Base-by-base conservation (phyloP, 1,140 invertebrate species). In the Lysiphlebus fabarum region DNA sequence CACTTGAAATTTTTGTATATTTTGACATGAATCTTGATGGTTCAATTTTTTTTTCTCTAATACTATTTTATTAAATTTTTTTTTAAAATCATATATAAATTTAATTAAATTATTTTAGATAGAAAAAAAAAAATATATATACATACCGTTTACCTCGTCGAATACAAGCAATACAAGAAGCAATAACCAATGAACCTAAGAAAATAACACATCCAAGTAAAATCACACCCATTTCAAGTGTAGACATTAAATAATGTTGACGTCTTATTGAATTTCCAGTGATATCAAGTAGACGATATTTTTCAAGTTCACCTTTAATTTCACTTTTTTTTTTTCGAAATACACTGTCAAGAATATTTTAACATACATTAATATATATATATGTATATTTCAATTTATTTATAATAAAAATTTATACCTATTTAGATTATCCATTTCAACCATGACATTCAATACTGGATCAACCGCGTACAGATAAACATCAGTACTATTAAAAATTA, bases 391-490 rank as follows among this genome's bases (percentile, higher is more conserved):
- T 10, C 41, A 17, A 40, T 40, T 11, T 36, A 33, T n/a, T 44
- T 54, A n/a, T 12, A 33, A 7, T 14, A 44, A 43, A 11, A 44
- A 36, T 41, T 17, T 38, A 73, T 81, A 91, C 89, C 83, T 86
- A 73, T 90, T 84, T 26, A 93, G 68, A 1, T 85, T 83, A 50
- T 90, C 88, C 82, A 88, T 90, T 69, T 93, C 89, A 49, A 93
- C 83, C 58, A 93, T 86, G 1, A 87, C 82, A 70, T 93, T 92
- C 1, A 89, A 85, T 54, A 86, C 75, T 4, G 87, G 88, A 77
- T 93, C 90, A 7, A 93, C 87, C 1, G 88, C 91, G 68, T 93
- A 93, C 40, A 93, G 80, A 62, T 90, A 92, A 76, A 92, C 82
- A 65, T 93, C 90, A 34, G 90, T 92, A 33, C 90, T 92, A 43